Evolutionary conservation across 2,113 vertebrate species (phyloP).

Genomic region (Cyrtonyx montezumae): DNA sequence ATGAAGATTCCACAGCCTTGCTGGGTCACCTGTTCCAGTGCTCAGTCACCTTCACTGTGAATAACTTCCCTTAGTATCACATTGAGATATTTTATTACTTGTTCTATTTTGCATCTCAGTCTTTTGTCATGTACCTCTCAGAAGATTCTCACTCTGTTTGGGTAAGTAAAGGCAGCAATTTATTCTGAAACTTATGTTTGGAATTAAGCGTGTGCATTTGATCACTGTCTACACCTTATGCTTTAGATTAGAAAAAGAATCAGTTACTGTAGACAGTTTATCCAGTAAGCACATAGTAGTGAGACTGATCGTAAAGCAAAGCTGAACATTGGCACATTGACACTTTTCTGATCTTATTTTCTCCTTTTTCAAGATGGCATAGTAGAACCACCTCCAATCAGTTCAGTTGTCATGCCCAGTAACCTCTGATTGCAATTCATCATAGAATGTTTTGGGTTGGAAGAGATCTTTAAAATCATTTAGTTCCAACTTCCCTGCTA

Average conservation of each 20-base stretch:
- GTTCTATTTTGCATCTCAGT: not conserved
- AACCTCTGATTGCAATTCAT: not conserved
- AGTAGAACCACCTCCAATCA: not conserved
- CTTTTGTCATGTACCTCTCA: not conserved
- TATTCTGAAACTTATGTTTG: not conserved
- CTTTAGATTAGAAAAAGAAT: not conserved
- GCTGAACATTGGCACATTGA: not conserved
- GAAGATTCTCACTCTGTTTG: not conserved
- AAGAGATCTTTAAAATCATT: too few species aligned
- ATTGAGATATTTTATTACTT: not conserved
- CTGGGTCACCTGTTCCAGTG: not conserved
- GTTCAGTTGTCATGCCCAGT: not conserved
- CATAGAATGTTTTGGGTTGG: too few species aligned
- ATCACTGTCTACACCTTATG: not conserved
- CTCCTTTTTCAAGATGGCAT: not conserved
- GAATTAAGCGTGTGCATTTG: not conserved
- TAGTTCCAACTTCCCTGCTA: too few species aligned
- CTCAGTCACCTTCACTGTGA: not conserved
- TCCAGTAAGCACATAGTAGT: too few species aligned
- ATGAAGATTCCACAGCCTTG: not conserved
- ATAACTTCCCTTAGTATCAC: not conserved
- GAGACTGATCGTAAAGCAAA: not conserved
- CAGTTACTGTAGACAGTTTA: not conserved
- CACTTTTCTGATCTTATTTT: not conserved
- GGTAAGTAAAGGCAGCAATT: not conserved